Percentiles rank a stretch among this genome's conserved stretches.
Evolutionary conservation across 1,140 invertebrate genomes (phyloP).

Genomic region (Theocolax elegans): DNA sequence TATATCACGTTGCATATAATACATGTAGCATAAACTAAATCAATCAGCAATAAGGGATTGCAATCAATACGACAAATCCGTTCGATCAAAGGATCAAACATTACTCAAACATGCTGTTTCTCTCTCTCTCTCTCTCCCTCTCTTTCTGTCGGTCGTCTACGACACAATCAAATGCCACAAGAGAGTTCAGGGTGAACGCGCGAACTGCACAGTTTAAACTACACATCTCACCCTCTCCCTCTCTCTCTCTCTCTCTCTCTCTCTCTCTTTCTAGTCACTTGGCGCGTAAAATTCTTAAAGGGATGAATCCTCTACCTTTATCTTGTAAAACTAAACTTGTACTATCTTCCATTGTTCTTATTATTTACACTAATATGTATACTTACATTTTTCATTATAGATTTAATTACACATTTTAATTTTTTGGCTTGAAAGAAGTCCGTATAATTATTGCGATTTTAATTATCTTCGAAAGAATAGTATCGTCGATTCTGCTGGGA

Average conservation of each 20-base stretch:
- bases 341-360: background rate
- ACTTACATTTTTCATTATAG: too few relatives aligned
- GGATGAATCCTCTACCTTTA: background rate
- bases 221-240: background rate
- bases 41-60: slow-evolving; percentile 24
- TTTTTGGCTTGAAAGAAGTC: too few relatives aligned
- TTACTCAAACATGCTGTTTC: slow-evolving; percentile 1
- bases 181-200: too few relatives aligned
- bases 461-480: too few relatives aligned
- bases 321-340: background rate
- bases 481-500: too few relatives aligned
- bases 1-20: too few relatives aligned
- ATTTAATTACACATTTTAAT: too few relatives aligned
- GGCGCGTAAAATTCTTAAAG: slow-evolving; percentile 14
- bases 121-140: background rate
- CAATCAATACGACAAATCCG: slow-evolving; percentile 28
- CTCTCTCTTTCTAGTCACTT: background rate
- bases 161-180: too few relatives aligned
- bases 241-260: background rate
- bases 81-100: slow-evolving; percentile 36
- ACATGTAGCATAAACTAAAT: slow-evolving; percentile 6
- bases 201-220: too few relatives aligned
- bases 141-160: background rate
- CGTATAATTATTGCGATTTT: too few relatives aligned
- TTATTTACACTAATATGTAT: background rate